phyloP scores from a whole-genome alignment of 1,140 invertebrate genomes.

The Drosophila oshimai region DNA sequence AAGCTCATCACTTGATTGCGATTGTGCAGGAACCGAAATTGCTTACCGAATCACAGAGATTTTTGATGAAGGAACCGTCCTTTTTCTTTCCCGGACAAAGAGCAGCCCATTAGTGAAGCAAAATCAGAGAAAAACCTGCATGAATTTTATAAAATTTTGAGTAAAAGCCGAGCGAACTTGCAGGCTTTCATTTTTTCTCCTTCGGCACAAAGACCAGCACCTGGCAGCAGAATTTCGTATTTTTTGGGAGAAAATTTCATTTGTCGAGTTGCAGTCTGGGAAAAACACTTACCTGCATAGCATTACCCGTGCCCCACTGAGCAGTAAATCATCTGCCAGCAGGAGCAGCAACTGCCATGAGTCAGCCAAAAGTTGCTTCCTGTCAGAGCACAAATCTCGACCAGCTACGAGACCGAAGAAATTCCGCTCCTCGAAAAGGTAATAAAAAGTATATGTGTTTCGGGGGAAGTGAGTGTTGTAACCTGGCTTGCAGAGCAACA shows the following conservation, averaged over 20 bases:
- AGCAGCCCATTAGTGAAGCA: constrained; percentile 20
- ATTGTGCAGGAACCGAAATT: constrained; percentile 14
- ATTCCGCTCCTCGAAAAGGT: constrained; percentile 19
- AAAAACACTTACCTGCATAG: constrained; percentile 7
- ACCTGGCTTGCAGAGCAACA: neutral
- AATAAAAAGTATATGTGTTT: constrained; percentile 27
- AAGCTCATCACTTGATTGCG: constrained; percentile 38
- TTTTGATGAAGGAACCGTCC: constrained; percentile 40
- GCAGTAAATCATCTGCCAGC: constrained; percentile 57
- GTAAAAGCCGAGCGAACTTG: constrained; percentile 6
- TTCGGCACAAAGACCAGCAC: constrained; percentile 30
- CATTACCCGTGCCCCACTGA: neutral
- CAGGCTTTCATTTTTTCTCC: neutral
- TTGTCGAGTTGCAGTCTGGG: constrained; percentile 23
- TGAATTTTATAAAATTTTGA: constrained; percentile 53
- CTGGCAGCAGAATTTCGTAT: constrained; percentile 26
- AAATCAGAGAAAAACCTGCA: constrained; percentile 32
- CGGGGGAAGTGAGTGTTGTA: neutral
- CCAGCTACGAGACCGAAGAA: neutral
- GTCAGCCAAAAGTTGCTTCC: constrained; percentile 17
- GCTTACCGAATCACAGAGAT: constrained; percentile 18
- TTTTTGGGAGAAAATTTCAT: constrained; percentile 53
- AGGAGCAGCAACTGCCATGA: constrained; percentile 43
- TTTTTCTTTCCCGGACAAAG: constrained; percentile 28
- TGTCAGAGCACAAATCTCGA: constrained; percentile 35